Evolutionary conservation across 2,113 vertebrate species (phyloP), one percentile per base, ranked within the genome.

Genomic region (Barbus barbus): DNA sequence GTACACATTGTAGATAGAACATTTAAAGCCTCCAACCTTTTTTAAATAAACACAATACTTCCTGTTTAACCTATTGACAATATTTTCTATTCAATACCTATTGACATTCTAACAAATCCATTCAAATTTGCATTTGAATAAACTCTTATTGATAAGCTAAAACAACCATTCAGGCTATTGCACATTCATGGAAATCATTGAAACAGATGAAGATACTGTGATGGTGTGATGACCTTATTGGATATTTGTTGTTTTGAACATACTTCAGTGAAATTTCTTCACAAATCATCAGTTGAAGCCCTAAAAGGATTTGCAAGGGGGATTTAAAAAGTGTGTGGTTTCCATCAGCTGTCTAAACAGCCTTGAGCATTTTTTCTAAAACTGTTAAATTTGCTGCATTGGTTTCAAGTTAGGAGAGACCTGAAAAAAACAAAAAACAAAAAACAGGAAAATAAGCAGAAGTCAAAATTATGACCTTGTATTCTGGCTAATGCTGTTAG

Each of bases 371-470:
- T 75, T 38, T 26, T 22, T 36, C 11, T 18, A 16, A 20, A 14
- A 11, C 1, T 22, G 85, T 78, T 89, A 95, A 86, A 98, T 96
- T 90, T 98, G 97, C 89, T 92, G 95, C 96, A 99, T 96, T 36
- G 95, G 90, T 83, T 90, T 94, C 75, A 98, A 92, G 84, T 96
- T 94, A 46, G 97, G 93, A 11, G 96, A 98, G 89, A 99, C 96
- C 97, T 98, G 84, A 91, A 76, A 8, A 22, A n/a, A 1, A 8
- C 24, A n/a, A 6, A 48, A 83, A 9, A 41, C 1, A 41, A 11
- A 41, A 44, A 41, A 44, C 41, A 44, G 38, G 91, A 84, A 91
- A 77, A 48, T 79, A 24, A 82, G 2, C 24, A 7, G n/a, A 18
- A 9, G 16, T 78, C 20, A 75, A 46, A 28, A 41, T 31, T 60